A percentile compares a stretch with the other conserved stretches of the same genome.
phyloP scores from a whole-genome alignment of 1,140 invertebrate genomes.

The Sitodiplosis mosellana region DNA sequence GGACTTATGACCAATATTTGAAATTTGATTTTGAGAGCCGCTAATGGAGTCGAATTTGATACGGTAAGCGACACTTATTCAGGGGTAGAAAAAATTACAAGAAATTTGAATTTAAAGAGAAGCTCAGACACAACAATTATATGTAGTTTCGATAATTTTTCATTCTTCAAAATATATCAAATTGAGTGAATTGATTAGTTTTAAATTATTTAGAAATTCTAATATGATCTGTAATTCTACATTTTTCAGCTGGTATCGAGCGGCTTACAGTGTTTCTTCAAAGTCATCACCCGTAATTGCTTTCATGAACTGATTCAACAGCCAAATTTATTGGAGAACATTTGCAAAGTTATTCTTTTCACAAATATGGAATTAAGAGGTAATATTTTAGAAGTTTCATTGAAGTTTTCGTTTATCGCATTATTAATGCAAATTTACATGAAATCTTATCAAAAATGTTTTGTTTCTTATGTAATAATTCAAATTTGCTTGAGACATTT shows the following conservation, averaged over 20 bases:
- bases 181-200: too few species aligned
- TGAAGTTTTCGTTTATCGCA: too few species aligned
- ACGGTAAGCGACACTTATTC: slow-evolving; percentile 51
- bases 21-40: slow-evolving; percentile 70
- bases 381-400: too few species aligned
- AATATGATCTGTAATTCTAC: slow-evolving; percentile 9
- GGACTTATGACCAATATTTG: slow-evolving; percentile 85
- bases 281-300: slow-evolving; percentile 75
- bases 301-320: slow-evolving; percentile 84
- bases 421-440: too few species aligned
- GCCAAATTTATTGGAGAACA: slow-evolving; percentile 63
- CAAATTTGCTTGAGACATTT: too few species aligned
- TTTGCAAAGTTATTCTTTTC: slow-evolving; percentile 96
- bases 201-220: neutral
- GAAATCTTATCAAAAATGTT: too few species aligned
- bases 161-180: too few species aligned
- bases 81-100: too few species aligned
- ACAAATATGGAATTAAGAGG: slow-evolving; percentile 93
- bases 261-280: slow-evolving; percentile 84
- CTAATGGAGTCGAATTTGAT: slow-evolving; percentile 79
- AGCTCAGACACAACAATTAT: too few species aligned
- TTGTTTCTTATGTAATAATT: too few species aligned
- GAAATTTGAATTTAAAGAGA: too few species aligned
- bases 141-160: too few species aligned
- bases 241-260: slow-evolving; percentile 74